phyloP scores from a whole-genome alignment of 2,888 invertebrate species.

The Torymus aiolomorphi region DNA sequence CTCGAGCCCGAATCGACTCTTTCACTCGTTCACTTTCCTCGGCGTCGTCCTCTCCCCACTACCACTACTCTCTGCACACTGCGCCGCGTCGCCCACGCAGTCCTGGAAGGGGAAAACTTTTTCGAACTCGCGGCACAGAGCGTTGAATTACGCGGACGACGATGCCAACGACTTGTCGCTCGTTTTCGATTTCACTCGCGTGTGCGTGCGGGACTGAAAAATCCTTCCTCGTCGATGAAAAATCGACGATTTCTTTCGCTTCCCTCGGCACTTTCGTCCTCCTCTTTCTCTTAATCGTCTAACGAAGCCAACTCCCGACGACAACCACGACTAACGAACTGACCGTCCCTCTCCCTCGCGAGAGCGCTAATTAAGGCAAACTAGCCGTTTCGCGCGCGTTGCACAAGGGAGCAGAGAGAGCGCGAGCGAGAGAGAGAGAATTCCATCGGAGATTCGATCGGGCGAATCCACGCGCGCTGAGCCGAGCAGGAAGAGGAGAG shows the following conservation, averaged over 20 bases:
- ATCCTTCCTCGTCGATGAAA: too few relatives aligned
- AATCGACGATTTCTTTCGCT: not conserved
- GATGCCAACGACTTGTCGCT: not conserved
- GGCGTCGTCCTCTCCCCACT: constrained; percentile 29
- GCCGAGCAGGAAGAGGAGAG: constrained; percentile 33
- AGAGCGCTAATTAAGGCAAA: constrained; percentile 31
- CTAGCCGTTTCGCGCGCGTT: constrained; percentile 18
- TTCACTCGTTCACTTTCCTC: constrained; percentile 51
- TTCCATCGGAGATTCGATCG: constrained; percentile 52
- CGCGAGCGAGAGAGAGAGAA: constrained; percentile 21
- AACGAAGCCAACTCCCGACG: constrained; percentile 21
- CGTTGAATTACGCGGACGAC: constrained; percentile 26
- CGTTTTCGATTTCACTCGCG: constrained; percentile 32
- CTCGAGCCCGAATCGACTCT: constrained; percentile 11
- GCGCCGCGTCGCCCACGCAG: constrained; percentile 49
- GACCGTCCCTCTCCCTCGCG: not conserved
- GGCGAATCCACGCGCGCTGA: constrained; percentile 31
- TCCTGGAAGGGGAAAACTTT: constrained; percentile 29
- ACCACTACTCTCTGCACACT: constrained; percentile 8
- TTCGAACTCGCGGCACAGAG: not conserved
- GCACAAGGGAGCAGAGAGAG: constrained; percentile 33
- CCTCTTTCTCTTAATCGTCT: not conserved
- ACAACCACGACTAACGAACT: constrained; percentile 9
- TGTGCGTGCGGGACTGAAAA: not conserved
- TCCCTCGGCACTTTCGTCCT: not conserved